Evolutionary conservation across 1,140 invertebrate species (phyloP), one percentile per base, ranked within the genome.

Genomic region (Aradophagus sp.): DNA sequence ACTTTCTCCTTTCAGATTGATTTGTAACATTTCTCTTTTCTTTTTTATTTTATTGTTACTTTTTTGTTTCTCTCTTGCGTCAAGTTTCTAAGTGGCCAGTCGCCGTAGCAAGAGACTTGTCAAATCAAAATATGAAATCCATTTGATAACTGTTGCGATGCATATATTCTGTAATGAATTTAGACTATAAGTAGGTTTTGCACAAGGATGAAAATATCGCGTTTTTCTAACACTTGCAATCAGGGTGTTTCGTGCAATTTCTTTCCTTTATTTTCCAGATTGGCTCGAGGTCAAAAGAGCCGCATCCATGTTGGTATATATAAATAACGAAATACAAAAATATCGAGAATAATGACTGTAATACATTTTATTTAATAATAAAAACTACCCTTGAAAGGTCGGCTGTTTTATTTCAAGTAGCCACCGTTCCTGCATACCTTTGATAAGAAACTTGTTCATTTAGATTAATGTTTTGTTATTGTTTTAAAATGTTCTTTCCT

Each of bases 161-260:
- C 53, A 59, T 39, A 34, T 59, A 67, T 13, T 19, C 17, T 50
- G 44, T 65, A 59, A 50, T 50, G 34, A 52, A 59, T 59, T 67
- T 59, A 52, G 53, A 67, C 59, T 13, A 23, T 50, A 61, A 41
- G 55, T 70, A 70, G 67, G 63, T 62, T 69, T 62, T 70, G 58
- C 58, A 62, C 47, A 34, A 58, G 42, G 27, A 65, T 50, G 48
- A 65, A 45, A 55, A 47, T 48, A 63, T 53, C 59, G 27, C 35
- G 65, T 26, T 70, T 47, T 65, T 61, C 36, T 39, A n/a, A n/a
- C n/a, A n/a, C n/a, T n/a, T n/a, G n/a, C n/a, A n/a, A n/a, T n/a
- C n/a, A n/a, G n/a, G n/a, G n/a, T n/a, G n/a, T n/a, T n/a, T n/a
- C n/a, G n/a, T n/a, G n/a, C n/a, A n/a, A n/a, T n/a, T n/a, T n/a